phyloP scores from a whole-genome alignment of 2,888 invertebrate genomes.

The Macrostomum cliftonense region DNA sequence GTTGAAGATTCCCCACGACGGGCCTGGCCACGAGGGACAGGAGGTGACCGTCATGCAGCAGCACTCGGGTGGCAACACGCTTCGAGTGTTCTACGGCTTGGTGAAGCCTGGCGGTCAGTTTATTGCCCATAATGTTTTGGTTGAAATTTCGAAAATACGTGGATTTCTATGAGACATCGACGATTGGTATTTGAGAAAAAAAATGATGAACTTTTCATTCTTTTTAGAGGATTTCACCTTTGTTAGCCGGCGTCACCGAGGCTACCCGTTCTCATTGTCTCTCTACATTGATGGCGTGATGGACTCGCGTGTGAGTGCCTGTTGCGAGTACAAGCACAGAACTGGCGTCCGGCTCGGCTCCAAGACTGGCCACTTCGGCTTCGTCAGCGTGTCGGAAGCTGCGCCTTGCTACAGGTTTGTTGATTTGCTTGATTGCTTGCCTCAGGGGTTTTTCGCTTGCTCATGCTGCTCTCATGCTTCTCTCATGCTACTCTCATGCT shows the following conservation, averaged over 20 bases:
- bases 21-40: slow-evolving; percentile 26
- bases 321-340: slow-evolving; percentile 38
- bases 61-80: slow-evolving; percentile 37
- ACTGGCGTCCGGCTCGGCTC: slow-evolving; percentile 34
- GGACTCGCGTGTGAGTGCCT: slow-evolving; percentile 36
- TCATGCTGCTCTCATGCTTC: too few relatives aligned
- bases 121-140: too few relatives aligned
- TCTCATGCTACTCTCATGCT: too few relatives aligned
- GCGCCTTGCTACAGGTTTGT: slow-evolving; percentile 30
- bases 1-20: slow-evolving; percentile 14
- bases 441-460: too few relatives aligned
- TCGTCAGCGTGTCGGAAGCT: slow-evolving; percentile 30
- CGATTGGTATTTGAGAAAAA: too few relatives aligned
- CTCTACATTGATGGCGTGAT: slow-evolving; percentile 36
- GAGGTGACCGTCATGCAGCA: slow-evolving; percentile 34
- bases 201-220: too few relatives aligned
- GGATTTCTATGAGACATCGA: too few relatives aligned
- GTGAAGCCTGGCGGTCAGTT: slow-evolving; percentile 19
- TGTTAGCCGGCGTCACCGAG: slow-evolving; percentile 34
- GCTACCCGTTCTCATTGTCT: slow-evolving; percentile 38
- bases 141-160: too few relatives aligned
- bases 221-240: slow-evolving; percentile 34
- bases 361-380: slow-evolving; percentile 34
- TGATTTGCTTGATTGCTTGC: background rate
- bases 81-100: slow-evolving; percentile 30